Conservation (phyloP, 2,797 vertebrate genomes). For the Astyanax mexicanus region DNA sequence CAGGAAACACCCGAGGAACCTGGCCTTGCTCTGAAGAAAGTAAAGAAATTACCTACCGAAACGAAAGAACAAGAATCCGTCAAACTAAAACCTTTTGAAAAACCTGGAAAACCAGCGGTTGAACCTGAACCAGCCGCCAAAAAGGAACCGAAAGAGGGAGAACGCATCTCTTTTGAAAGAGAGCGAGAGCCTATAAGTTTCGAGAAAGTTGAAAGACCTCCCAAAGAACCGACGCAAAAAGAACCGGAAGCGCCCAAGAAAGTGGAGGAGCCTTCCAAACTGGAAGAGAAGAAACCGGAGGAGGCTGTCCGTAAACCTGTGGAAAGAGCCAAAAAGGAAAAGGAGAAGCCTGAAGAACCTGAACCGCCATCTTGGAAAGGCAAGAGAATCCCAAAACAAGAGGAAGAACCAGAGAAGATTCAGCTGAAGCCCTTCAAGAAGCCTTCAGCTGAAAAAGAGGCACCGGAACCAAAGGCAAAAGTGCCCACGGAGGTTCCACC, state of each 20-base stretch:
- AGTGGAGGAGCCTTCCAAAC: constrained; percentile 54
- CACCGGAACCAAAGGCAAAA: constrained; percentile 65
- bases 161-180: constrained; percentile 69
- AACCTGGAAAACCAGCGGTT: constrained; percentile 62
- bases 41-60: constrained; percentile 72
- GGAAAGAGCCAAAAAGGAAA: constrained; percentile 68
- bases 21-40: constrained; percentile 69
- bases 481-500: constrained; percentile 61
- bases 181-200: constrained; percentile 65
- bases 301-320: constrained; percentile 62
- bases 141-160: constrained; percentile 66
- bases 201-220: constrained; percentile 65
- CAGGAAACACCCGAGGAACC: constrained; percentile 67
- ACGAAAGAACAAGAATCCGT: constrained; percentile 72
- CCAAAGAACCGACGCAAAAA: constrained; percentile 19
- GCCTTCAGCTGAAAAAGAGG: constrained; percentile 70
- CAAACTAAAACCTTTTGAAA: constrained; percentile 81
- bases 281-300: constrained; percentile 64
- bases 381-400: constrained; percentile 68
- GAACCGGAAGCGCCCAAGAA: constrained; percentile 57
- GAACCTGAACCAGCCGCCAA: constrained; percentile 67
- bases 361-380: constrained; percentile 62
- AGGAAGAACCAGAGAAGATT: constrained; percentile 71
- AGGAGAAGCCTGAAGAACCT: constrained; percentile 67
- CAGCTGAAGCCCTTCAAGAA: constrained; percentile 76